Evolutionary conservation across 2,113 vertebrate species (phyloP).

Genomic region (Camelus dromedarius): DNA sequence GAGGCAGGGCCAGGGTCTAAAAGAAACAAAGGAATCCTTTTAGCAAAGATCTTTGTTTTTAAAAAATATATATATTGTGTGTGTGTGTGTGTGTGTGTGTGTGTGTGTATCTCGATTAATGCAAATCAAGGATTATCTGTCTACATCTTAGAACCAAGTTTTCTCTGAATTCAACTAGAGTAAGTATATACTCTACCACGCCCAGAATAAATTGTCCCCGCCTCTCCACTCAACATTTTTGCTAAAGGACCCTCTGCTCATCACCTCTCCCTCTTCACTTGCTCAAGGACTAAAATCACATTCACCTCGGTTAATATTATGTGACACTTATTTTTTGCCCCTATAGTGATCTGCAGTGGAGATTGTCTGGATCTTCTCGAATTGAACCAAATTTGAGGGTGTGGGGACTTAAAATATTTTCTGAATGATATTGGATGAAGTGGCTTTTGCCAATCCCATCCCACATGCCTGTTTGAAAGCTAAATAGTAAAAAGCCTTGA

Average conservation of each 20-base stretch:
- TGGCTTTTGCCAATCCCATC: not conserved
- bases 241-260: not conserved
- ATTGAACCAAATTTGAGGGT: not conserved
- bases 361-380: not conserved
- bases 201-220: not conserved
- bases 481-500: not conserved
- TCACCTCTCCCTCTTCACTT: not conserved
- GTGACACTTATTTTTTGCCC: not conserved
- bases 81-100: too few species aligned
- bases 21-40: not conserved
- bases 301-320: constrained; percentile 9
- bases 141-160: not conserved
- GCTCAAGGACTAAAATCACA: not conserved
- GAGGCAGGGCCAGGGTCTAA: not conserved
- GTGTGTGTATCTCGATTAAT: not conserved
- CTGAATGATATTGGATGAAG: not conserved
- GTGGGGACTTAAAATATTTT: not conserved
- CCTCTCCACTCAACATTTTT: not conserved
- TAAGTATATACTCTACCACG: not conserved
- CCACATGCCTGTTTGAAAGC: not conserved
- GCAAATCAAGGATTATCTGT: not conserved
- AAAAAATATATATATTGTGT: not conserved
- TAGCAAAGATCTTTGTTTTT: not conserved
- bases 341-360: not conserved
- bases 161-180: constrained; percentile 11